Conservation (phyloP, 2,888 invertebrate species). For the Caenorhabditis japonica region DNA sequence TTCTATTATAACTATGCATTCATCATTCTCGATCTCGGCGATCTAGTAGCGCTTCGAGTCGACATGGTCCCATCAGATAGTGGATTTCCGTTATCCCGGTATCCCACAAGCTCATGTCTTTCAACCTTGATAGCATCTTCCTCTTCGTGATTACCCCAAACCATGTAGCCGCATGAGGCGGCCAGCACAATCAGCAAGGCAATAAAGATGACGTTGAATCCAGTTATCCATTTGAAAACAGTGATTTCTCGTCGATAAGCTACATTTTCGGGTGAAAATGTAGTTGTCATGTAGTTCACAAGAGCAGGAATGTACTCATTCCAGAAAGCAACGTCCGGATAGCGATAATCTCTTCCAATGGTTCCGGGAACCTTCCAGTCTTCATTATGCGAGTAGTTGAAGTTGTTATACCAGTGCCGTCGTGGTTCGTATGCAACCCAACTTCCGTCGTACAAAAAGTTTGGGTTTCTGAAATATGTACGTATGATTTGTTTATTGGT, state of each 20-base stretch:
- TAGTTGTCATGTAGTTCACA: slow-evolving; percentile 77
- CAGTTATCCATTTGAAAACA: slow-evolving; percentile 65
- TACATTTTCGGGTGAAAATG: slow-evolving; percentile 75
- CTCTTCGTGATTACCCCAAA: slow-evolving; percentile 39
- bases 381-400: slow-evolving; percentile 71
- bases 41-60: slow-evolving; percentile 18
- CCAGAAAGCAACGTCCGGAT: slow-evolving; percentile 73
- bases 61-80: slow-evolving; percentile 25
- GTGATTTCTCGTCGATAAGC: slow-evolving; percentile 66
- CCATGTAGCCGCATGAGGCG: slow-evolving; percentile 65
- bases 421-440: slow-evolving; percentile 74
- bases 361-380: slow-evolving; percentile 64
- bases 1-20: too few relatives aligned
- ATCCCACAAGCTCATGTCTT: slow-evolving; percentile 50
- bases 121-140: slow-evolving; percentile 32
- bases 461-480: slow-evolving; percentile 74
- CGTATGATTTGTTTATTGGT: too few relatives aligned
- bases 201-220: slow-evolving; percentile 63
- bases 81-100: slow-evolving; percentile 14
- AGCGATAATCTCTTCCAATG: slow-evolving; percentile 69
- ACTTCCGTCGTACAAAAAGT: slow-evolving; percentile 68
- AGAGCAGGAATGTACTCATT: slow-evolving; percentile 75
- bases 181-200: slow-evolving; percentile 65
- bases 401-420: slow-evolving; percentile 76
- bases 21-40: slow-evolving; percentile 43